Evolutionary conservation across 1,140 invertebrate genomes (phyloP), one percentile per base, ranked within the genome.

Genomic region (Paracyclopina nana): DNA sequence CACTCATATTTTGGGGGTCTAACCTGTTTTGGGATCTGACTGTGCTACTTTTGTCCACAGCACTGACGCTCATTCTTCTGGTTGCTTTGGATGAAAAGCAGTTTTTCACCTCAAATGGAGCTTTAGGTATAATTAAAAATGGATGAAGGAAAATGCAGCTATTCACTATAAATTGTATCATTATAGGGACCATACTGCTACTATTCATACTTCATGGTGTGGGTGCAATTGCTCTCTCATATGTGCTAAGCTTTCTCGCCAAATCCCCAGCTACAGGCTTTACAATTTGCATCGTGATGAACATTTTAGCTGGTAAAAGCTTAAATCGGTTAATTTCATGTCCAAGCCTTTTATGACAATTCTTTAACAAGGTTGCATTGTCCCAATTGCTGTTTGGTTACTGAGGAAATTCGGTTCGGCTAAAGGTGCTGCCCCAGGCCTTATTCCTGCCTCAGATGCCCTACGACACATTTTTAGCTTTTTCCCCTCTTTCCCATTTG

Each of bases 1-100:
- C 46, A 29, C n/a, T 3, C 27, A 48, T 48, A 29, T 48, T 48
- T 28, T 48, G 46, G 46, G n/a, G 25, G 11, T 48, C 22, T 20
- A 48, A 48, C 26, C 6, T 48, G 24, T 16, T 48, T 9, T 48
- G 46, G 46, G 46, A 48, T n/a, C 12, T 27, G 8, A 22, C 29
- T 2, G 24, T 48, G 22, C 29, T 27, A 22, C 24, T 48, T 3
- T 9, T 48, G 14, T 25, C 24, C 22, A 29, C n/a, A 14, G 12
- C 29, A 2, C n/a, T 29, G 24, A 25, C 29, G 46, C 12, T 48
- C 9, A 27, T n/a, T 2, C n/a, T 48, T 14, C n/a, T 48, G 9
- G 11, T 29, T 26, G 27, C 24, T 8, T 6, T 48, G 46, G 46
- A 48, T 27, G 16, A 6, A 26, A 29, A 29, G 22, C 22, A 48